phyloP scores from a whole-genome alignment of 2,888 invertebrate species.

The Rosalia funebris region DNA sequence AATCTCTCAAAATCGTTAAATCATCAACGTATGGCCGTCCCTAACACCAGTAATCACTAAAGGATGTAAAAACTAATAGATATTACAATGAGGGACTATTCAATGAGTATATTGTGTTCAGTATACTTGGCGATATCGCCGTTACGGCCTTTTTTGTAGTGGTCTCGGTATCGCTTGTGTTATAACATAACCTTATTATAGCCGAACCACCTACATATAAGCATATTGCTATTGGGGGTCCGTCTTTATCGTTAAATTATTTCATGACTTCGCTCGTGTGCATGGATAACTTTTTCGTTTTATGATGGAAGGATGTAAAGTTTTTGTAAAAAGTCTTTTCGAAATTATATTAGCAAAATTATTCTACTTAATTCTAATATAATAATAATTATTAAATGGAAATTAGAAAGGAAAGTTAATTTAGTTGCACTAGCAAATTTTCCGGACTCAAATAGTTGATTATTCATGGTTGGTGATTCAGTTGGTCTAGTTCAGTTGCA shows the following conservation, averaged over 20 bases:
- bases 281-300: too few relatives aligned
- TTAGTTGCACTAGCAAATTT: too few relatives aligned
- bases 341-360: too few relatives aligned
- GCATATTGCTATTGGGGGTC: constrained; percentile 37
- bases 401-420: too few relatives aligned
- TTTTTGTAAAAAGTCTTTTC: too few relatives aligned
- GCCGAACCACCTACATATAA: constrained; percentile 24
- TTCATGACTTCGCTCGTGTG: too few relatives aligned
- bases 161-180: constrained; percentile 26
- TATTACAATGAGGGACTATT: constrained; percentile 34
- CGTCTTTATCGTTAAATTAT: constrained; percentile 27
- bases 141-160: constrained; percentile 26
- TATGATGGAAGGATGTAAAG: too few relatives aligned
- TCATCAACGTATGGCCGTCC: constrained; percentile 33
- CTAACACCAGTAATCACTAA: constrained; percentile 30
- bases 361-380: too few relatives aligned
- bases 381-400: too few relatives aligned
- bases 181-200: constrained; percentile 38
- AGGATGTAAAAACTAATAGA: constrained; percentile 38
- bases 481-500: too few relatives aligned
- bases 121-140: constrained; percentile 31
- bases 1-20: constrained; percentile 34
- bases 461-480: too few relatives aligned
- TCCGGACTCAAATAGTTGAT: too few relatives aligned
- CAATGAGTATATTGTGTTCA: constrained; percentile 34